Conservation (phyloP, 2,888 invertebrate species). For the Oconnorella tubifera region DNA sequence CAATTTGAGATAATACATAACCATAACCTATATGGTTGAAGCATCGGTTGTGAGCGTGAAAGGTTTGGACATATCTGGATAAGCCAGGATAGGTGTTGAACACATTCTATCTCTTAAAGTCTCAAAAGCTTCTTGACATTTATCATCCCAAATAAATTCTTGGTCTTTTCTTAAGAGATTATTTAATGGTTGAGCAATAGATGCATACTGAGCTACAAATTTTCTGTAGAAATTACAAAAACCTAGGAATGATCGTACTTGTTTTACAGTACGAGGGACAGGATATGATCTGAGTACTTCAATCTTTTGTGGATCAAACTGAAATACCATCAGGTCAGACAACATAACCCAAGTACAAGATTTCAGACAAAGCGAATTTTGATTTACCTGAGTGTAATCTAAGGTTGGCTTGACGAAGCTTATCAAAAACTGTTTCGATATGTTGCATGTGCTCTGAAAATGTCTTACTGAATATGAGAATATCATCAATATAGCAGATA, state of each 20-base stretch:
- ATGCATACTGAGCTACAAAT: neutral
- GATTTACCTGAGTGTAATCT: neutral
- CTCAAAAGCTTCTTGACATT: conserved; percentile 4
- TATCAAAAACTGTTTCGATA: neutral
- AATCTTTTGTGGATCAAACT: neutral
- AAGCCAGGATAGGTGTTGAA: neutral
- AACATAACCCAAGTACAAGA: neutral
- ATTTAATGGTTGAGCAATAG: neutral
- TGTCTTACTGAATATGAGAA: neutral
- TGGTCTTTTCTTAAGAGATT: neutral
- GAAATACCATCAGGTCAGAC: neutral
- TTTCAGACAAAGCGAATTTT: neutral
- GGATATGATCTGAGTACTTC: neutral
- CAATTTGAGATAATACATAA: neutral
- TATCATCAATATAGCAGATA: conserved; percentile 3
- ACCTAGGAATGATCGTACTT: conserved; percentile 4
- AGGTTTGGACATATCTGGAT: neutral
- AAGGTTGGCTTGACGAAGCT: neutral
- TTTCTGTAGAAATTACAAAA: neutral
- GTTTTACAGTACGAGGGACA: neutral
- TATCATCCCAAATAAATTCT: neutral
- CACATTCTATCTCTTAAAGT: neutral
- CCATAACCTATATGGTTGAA: neutral
- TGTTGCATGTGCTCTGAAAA: neutral
- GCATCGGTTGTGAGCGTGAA: neutral